Evolutionary conservation across 2,113 vertebrate species (phyloP), one percentile per base, ranked within the genome.

Genomic region (Dendropsophus ebraccatus): DNA sequence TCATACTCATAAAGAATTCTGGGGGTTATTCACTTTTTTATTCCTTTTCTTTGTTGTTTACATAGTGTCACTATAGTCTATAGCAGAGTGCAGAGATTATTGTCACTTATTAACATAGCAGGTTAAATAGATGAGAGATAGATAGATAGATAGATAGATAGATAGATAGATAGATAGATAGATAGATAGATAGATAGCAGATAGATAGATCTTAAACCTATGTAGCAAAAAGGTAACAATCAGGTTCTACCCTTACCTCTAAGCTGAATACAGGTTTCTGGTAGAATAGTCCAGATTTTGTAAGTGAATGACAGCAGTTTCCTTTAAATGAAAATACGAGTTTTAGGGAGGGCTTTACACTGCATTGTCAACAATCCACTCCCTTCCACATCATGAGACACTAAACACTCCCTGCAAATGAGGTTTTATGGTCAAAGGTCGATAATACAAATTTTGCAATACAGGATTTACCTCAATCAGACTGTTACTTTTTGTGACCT

Each of bases 311-410:
- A 47, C 19, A 47, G 4, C 9, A 16, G 72, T 47, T 75, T 41
- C 32, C 35, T 74, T 75, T 75, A 75, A 49, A 75, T 12, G 23
- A 49, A 75, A 75, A 73, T 23, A 73, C 45, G 13, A n/a, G 13
- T 21, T 6, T 28, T 21, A 25, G 23, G 70, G 41, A 75, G 45
- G 72, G 45, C 12, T 62, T 10, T 25, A 2, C 25, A 0, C 58
- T 67, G 14, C 23, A 47, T 74, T 49, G 37, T 75, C 45, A 47
- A 45, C 37, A 75, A 10, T n/a, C n/a, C 37, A 14, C 65, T 35
- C 65, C 72, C 45, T 49, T 75, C 41, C 65, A 17, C 23, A 28
- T 47, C 41, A 47, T 16, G 13, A 25, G 47, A 76, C 16, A 50
- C 23, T 47, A 50, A 28, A 75, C 72, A 28, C n/a, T 28, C 70